Evolutionary conservation across 2,888 invertebrate genomes (phyloP), one percentile per base, ranked within the genome.

Genomic region (Protonemura montana): DNA sequence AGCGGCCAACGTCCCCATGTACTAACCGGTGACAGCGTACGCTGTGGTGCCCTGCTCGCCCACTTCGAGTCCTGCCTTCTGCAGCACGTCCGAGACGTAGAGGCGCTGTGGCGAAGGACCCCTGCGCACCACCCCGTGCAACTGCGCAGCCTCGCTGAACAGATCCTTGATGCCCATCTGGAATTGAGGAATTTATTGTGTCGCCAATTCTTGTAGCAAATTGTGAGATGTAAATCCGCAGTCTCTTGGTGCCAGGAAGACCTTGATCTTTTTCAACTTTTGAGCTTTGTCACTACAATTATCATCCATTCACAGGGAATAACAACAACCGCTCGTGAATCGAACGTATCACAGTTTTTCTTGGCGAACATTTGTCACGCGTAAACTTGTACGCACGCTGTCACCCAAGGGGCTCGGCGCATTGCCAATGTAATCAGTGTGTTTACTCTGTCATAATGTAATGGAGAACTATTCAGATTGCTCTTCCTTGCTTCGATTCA

Each of bases 31-130:
- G 13, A 95, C 94, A 0, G 95, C 94, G 90, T 93, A 95, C 0
- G 94, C 95, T 0, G 93, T 92, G 78, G 95, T 96, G 87, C 96
- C 97, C 82, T 94, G 92, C 90, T 97, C 97, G 89, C 95, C 95
- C 82, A 96, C 94, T 89, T 95, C 95, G 59, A 97, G 95, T 27
- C 96, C 96, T 81, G 95, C 93, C 89, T 95, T 94, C 90, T 97
- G 97, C 85, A 96, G 90, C 35, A 97, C 93, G 89, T 95, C 94
- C 21, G 95, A 94, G 0, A 97, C 94, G 85, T 93, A 92, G 29
- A 95, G 91, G 41, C 93, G 91, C 85, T 92, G 92, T 1, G 91
- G 88, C 0, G 91, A 91, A 86, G 93, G 93, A n/a, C 84, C 28
- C 0, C 95, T 94, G 25, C 94, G 91, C 0, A 94, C 93, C 26